Conservation (phyloP, 2,797 vertebrate species). For the Fistularia commersonii region DNA sequence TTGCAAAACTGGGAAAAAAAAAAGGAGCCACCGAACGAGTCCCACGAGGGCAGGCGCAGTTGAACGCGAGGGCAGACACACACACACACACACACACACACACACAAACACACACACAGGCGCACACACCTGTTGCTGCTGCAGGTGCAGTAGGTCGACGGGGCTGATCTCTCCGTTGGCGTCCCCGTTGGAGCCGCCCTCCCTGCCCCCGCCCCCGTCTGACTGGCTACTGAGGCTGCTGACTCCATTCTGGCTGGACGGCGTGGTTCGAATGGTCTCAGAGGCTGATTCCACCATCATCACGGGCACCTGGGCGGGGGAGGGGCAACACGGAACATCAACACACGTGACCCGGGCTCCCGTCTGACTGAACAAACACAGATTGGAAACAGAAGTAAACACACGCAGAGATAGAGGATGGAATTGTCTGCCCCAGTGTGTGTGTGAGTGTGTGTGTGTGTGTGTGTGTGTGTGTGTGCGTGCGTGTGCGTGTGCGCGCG, state of each 20-base stretch:
- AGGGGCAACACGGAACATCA: conserved; percentile 30
- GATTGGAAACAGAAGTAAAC: conserved; percentile 38
- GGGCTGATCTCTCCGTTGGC: conserved; percentile 93
- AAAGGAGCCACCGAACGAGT: conserved; percentile 43
- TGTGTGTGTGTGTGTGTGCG: conserved; percentile 1
- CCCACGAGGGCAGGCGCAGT: conserved; percentile 4
- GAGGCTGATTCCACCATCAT: conserved; percentile 99
- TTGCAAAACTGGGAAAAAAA: too few relatives aligned
- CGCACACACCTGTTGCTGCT: conserved; percentile 95
- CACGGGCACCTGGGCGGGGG: conserved; percentile 80
- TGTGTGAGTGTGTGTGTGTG: conserved; percentile 4
- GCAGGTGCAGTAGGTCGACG: conserved; percentile 94
- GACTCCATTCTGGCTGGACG: conserved; percentile 93
- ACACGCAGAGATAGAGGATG: conserved; percentile 35
- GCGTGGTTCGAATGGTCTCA: conserved; percentile 96
- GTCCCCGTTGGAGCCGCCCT: conserved; percentile 83
- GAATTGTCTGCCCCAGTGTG: conserved; percentile 13
- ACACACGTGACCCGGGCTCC: conserved; percentile 47
- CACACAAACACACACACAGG: too few relatives aligned
- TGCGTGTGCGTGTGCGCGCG: too few relatives aligned
- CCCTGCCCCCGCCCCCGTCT: conserved; percentile 83
- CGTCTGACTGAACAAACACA: conserved; percentile 48
- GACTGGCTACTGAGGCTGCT: conserved; percentile 93
- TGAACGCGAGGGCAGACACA: too few relatives aligned
- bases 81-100: too few relatives aligned